Base-by-base conservation (phyloP, 2,113 vertebrate genomes). In the Spizaetus ornatus region DNA sequence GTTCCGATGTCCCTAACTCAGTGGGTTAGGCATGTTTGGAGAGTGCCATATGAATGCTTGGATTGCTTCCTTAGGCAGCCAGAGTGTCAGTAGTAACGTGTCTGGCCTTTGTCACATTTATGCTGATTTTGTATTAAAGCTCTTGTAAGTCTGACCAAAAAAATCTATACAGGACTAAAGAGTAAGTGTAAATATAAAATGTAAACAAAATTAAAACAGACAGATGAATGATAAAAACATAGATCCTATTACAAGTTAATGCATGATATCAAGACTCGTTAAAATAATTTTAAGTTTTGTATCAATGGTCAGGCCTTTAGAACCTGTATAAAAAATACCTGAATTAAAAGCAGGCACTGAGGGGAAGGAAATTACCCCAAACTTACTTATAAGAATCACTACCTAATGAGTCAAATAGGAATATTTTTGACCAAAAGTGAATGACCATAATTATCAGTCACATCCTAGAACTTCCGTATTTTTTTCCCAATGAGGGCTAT, bases 391-490 rank as follows among this genome's bases (percentile, higher is more conserved):
- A 63, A 71, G 36, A 32, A 50, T 70, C 50, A 25, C 31, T 86
- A 26, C 13, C 22, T 66, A 81, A 40, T 67, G 16, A 50, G n/a
- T 81, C 55, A 86, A 63, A 69, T 8, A 61, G 15, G 10, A 42
- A 40, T 83, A 27, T 13, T 81, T 90, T 84, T 66, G 13, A 59
- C 43, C n/a, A 93, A 91, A 96, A 93, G 31, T 23, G 59, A 81
- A 67, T 52, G 0, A n/a, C 16, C 16, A 1, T 81, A 69, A 61
- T 61, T 78, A 42, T 50, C 17, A 43, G 9, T 74, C 29, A 88
- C 59, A 77, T 48, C 26, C 34, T 81, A 77, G 56, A 77, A 48
- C 27, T 83, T 93, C 3, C 10, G 1, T 59, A 26, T 48, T 62
- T 84, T 84, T 73, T 81, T 58, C 8, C 22, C 48, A 71, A 7